These are phyloP conservation scores for Adelphocoris suturalis DNA, from an alignment of 2,888 invertebrate species.

Conservation along the genomic window DNA sequence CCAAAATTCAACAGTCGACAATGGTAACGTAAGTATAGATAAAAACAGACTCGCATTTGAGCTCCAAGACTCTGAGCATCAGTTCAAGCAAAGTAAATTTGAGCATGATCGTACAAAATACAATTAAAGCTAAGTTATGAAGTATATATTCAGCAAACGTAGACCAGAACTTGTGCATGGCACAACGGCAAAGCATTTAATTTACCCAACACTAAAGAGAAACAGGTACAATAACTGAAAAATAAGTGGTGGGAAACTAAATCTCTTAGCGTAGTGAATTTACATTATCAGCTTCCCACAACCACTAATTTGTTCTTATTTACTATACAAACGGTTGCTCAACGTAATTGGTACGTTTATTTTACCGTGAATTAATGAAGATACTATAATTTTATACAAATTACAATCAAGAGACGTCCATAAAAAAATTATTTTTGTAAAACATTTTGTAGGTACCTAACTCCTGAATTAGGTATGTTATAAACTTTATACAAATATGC, in stretches of 20 bases:
- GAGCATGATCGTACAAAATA: constrained; percentile 15
- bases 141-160: background rate
- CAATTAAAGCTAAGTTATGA: background rate
- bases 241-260: background rate
- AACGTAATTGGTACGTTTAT: too few species aligned
- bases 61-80: constrained; percentile 7
- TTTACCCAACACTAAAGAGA: background rate
- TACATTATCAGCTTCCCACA: background rate
- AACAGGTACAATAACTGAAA: background rate
- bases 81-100: background rate
- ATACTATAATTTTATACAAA: background rate
- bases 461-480: background rate
- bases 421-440: background rate
- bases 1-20: background rate
- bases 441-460: background rate
- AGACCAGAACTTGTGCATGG: background rate
- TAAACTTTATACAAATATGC: too few species aligned
- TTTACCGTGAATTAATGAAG: too few species aligned
- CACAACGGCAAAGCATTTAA: background rate
- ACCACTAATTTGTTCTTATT: background rate
- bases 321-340: too few species aligned
- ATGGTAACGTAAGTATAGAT: background rate
- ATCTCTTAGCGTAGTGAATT: background rate
- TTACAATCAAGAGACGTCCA: background rate
- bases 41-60: background rate